Base-by-base conservation (phyloP, 2,888 invertebrate species). In the Ariolimax columbianus region DNA sequence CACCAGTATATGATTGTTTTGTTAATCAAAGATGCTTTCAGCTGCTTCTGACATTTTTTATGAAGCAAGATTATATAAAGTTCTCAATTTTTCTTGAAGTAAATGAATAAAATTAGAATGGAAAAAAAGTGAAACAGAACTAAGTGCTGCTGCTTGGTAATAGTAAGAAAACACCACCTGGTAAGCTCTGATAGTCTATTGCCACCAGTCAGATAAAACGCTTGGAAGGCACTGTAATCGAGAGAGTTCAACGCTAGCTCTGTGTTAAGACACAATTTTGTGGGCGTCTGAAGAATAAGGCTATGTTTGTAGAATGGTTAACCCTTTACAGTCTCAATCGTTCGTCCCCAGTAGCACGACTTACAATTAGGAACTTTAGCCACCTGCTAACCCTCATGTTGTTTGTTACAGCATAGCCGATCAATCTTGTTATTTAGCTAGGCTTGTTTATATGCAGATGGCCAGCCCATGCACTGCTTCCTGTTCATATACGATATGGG, bases 241-340 rank as follows among this genome's bases (percentile, higher is more conserved):
- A 85, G 85, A 85, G 81, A 85, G 51, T 82, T 85, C 85, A 68
- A 85, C 82, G 85, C 85, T 82, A 85, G 81, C 82, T 82, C 85
- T 77, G 82, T 85, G 82, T 85, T 82, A 77, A 85, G 85, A 85
- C 82, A 78, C 77, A 77, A 43, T 38, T 78, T 33, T 75, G 51
- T 75, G 30, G 36, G 51, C 51, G 51, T 17, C n/a, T 43, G 6
- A 55, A 55, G 55, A 55, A 55, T 55, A 6, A 55, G 19, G n/a
- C n/a, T n/a, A n/a, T n/a, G n/a, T 14, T 55, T 6, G 17, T 43
- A 43, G 30, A 43, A 47, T 26, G 40, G n/a, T 63, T 63, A 30
- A 3, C 26, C 1, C 7, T 30, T 63, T 63, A n/a, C n/a, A n/a
- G n/a, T n/a, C n/a, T n/a, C n/a, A n/a, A n/a, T n/a, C n/a, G n/a